These are phyloP conservation scores for Valencia hispanica DNA, from an alignment of 2,797 vertebrate genomes.

Conservation along the genomic window DNA sequence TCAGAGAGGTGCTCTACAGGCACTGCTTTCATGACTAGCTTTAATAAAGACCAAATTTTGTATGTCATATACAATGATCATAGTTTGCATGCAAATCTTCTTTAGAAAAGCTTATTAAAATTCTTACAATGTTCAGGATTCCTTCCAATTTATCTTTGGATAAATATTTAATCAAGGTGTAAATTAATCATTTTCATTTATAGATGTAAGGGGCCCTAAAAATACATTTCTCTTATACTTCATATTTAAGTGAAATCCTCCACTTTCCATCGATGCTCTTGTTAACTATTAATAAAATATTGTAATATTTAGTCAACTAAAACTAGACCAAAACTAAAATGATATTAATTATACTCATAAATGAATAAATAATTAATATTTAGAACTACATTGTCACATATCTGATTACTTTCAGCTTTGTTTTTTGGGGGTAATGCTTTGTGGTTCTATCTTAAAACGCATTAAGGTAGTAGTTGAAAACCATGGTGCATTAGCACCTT, in stretches of 20 bases:
- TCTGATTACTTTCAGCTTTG: neutral
- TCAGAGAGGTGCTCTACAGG: neutral
- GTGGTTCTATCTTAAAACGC: too few relatives aligned
- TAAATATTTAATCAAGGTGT: neutral
- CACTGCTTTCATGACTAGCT: neutral
- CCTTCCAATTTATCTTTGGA: neutral
- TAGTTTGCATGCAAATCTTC: neutral
- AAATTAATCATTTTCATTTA: neutral
- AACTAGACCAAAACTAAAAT: neutral
- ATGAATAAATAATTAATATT: too few relatives aligned
- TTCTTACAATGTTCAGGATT: neutral
- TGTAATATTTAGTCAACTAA: neutral
- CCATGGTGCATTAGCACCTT: too few relatives aligned
- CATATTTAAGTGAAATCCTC: neutral
- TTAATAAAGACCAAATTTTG: neutral
- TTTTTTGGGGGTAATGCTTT: neutral
- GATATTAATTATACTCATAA: too few relatives aligned
- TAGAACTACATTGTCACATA: too few relatives aligned
- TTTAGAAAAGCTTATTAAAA: neutral
- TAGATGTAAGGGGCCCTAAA: neutral
- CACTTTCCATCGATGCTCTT: neutral
- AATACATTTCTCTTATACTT: neutral
- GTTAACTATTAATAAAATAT: neutral
- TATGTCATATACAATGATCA: neutral
- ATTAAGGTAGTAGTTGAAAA: too few relatives aligned